Evolutionary conservation across 2,797 vertebrate species (phyloP), one percentile per base, ranked within the genome.

Genomic region (Silurus lanzhouensis): DNA sequence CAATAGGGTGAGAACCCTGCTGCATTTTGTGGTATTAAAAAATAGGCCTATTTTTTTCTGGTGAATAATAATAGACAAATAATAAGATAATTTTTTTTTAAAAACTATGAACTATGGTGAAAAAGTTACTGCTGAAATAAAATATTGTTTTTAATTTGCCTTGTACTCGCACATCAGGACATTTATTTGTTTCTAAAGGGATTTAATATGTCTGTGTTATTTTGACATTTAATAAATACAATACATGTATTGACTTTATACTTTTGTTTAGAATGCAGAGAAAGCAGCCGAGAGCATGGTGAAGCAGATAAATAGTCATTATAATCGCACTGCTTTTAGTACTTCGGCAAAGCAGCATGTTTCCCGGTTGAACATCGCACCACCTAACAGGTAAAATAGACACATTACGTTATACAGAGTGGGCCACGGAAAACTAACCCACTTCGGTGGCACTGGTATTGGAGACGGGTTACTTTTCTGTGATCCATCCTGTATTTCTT

Each of bases 291-390:
- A 89, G 27, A 90, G 82, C 86, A 93, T 95, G 92, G 91, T 94
- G 85, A 94, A 93, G 75, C 87, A 87, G 46, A 95, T 95, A 88
- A 94, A 94, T 2, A 94, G 89, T 81, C 93, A 88, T 86, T 94
- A 95, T 27, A 85, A 92, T 64, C 87, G 13, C 17, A 88, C 80
- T 70, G 77, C 77, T 68, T 72, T 75, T 12, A 20, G 27, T 63
- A 93, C 91, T 83, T 27, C 71, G 44, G 22, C n/a, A 4, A 83
- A 78, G 86, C 83, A 74, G 22, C 2, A 63, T 52, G 9, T 12
- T 27, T 25, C 86, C 9, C 22, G 10, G 14, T 83, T 86, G 66
- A 89, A 81, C 60, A 86, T 81, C 85, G 57, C 89, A 78, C 19
- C 57, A 17, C 14, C 85, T 55, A 92, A 87, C 85, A 94, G 91